Percentiles rank a stretch among this genome's conserved stretches.
phyloP scores from a whole-genome alignment of 2,888 invertebrate species.

The Chalcosyrphus nemorum region DNA sequence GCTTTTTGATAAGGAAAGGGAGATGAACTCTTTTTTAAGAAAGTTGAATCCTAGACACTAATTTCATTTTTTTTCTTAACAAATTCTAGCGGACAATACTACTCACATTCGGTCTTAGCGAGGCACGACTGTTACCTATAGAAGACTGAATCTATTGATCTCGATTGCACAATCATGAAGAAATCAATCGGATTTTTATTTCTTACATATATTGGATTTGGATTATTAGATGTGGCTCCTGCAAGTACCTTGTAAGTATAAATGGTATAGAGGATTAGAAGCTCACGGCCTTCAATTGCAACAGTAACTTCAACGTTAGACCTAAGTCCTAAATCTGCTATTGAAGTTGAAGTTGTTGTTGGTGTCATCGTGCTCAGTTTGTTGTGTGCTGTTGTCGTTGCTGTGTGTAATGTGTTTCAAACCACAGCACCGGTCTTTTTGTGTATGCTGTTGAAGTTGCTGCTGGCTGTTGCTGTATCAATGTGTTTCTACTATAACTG shows the following conservation, averaged over 20 bases:
- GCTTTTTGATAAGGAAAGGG: too few species aligned
- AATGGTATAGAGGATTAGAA: neutral
- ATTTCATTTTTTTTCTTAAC: conserved; percentile 32
- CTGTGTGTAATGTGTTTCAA: too few species aligned
- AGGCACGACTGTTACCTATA: conserved; percentile 36
- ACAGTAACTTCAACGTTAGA: conserved; percentile 6
- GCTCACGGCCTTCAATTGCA: neutral
- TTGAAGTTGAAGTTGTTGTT: too few species aligned
- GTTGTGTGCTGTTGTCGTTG: too few species aligned
- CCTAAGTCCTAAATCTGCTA: neutral
- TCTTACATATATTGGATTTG: conserved; percentile 77
- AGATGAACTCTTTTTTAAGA: too few species aligned
- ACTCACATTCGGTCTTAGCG: too few species aligned
- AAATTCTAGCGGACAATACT: conserved; percentile 51
- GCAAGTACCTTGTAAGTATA: conserved; percentile 78
- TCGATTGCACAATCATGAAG: conserved; percentile 72
- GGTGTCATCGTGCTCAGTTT: too few species aligned
- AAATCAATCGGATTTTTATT: conserved; percentile 77
- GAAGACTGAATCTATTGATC: conserved; percentile 62
- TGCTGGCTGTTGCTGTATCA: too few species aligned
- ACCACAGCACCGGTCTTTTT: too few species aligned
- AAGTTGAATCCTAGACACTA: too few species aligned
- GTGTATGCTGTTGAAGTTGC: too few species aligned
- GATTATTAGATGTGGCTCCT: conserved; percentile 75
- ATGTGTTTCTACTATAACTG: too few species aligned